phyloP scores from a whole-genome alignment of 2,888 invertebrate genomes.

The Pilophorus perplexus region DNA sequence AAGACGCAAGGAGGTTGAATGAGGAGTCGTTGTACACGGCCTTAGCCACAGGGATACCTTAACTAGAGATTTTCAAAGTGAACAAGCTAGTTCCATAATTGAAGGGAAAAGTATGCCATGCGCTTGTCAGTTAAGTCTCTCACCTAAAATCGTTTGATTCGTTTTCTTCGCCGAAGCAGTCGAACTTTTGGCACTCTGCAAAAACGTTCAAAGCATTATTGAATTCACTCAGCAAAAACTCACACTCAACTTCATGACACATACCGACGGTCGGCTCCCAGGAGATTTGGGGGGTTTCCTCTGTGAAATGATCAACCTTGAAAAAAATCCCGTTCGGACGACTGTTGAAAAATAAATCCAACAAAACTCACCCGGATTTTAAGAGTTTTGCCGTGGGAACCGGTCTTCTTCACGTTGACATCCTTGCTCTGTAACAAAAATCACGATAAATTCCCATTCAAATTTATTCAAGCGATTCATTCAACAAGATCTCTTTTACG shows the following conservation, averaged over 20 bases:
- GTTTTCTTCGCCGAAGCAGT: background rate
- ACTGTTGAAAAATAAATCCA: background rate
- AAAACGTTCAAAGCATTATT: background rate
- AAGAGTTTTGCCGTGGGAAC: too few species aligned
- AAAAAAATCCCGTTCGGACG: background rate
- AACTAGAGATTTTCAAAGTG: too few species aligned
- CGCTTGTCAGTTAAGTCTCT: too few species aligned
- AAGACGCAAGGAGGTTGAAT: too few species aligned
- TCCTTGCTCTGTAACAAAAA: background rate
- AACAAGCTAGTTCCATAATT: too few species aligned
- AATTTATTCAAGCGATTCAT: too few species aligned
- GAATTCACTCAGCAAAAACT: too few species aligned
- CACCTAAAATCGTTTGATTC: background rate
- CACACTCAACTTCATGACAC: too few species aligned
- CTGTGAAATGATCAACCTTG: background rate
- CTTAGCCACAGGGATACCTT: too few species aligned
- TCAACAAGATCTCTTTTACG: too few species aligned
- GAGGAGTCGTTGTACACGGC: too few species aligned
- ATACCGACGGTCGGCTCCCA: background rate
- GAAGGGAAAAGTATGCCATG: too few species aligned
- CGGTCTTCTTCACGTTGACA: background rate
- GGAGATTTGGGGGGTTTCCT: background rate
- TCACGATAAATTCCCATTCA: background rate
- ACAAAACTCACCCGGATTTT: background rate
- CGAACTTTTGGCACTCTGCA: constrained; percentile 11